Evolutionary conservation across 2,888 invertebrate species (phyloP).

Genomic region (Hartigia nigra): DNA sequence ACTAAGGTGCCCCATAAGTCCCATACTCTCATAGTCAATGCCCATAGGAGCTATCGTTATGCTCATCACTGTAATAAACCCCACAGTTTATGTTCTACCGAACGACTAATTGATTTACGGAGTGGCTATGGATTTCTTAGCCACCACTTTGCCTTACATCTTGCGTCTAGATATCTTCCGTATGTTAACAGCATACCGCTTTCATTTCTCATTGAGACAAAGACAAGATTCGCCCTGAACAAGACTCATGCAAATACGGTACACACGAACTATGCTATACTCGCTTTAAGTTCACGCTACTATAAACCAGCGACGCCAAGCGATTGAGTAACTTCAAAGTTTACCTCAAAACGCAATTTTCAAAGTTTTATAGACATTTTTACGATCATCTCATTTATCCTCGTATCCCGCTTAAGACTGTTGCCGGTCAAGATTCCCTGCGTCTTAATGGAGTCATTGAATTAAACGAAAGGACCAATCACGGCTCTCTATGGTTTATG

Average conservation of each 20-base stretch:
- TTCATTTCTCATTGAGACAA: not conserved
- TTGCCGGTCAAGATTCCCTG: not conserved
- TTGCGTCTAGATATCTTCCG: not conserved
- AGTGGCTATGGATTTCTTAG: slow-evolving; percentile 17
- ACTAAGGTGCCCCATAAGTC: not conserved
- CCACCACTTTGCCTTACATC: not conserved
- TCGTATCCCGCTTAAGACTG: not conserved
- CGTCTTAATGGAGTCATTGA: slow-evolving; percentile 7
- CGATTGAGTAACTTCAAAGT: not conserved
- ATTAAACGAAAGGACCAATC: not conserved
- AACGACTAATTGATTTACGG: slow-evolving; percentile 35
- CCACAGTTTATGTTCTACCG: slow-evolving; percentile 27
- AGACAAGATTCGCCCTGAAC: not conserved
- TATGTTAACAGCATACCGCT: not conserved
- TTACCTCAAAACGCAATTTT: not conserved
- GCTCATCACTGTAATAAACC: slow-evolving; percentile 29
- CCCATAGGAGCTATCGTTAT: slow-evolving; percentile 19
- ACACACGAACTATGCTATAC: not conserved
- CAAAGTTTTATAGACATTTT: not conserved
- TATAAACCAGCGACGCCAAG: too few species aligned
- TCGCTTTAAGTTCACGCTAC: not conserved
- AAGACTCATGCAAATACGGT: not conserved
- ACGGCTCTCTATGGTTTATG: not conserved
- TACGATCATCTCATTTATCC: not conserved
- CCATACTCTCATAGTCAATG: not conserved